phyloP scores from a whole-genome alignment of 2,113 vertebrate genomes.

The Tauraco erythrolophus region DNA sequence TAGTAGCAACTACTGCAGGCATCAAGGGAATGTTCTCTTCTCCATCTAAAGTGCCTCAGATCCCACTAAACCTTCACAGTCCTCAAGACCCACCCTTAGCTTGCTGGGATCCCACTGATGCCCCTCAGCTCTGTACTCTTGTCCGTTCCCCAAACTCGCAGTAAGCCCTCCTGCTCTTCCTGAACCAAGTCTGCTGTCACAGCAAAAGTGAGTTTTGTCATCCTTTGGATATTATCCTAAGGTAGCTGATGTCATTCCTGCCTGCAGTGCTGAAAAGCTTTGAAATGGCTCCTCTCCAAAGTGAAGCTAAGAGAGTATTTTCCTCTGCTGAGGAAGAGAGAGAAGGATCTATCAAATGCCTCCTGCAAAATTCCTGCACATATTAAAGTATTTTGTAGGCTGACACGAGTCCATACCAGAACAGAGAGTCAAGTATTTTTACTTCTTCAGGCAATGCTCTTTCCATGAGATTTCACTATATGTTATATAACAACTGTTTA shows the following conservation, averaged over 20 bases:
- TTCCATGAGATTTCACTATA: not conserved
- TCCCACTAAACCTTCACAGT: not conserved
- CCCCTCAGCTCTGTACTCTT: not conserved
- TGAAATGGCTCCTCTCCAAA: not conserved
- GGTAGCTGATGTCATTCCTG: not conserved
- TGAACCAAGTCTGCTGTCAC: not conserved
- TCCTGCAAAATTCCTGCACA: not conserved
- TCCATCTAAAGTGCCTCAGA: not conserved
- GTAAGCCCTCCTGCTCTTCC: not conserved
- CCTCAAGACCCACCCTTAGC: not conserved
- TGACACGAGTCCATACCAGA: not conserved
- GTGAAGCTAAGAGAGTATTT: not conserved
- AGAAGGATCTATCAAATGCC: not conserved
- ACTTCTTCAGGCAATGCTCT: not conserved
- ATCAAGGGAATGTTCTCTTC: not conserved
- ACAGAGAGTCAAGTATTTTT: not conserved
- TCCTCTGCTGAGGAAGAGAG: not conserved
- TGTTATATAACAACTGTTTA: not conserved
- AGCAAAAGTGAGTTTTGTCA: conserved; percentile 2
- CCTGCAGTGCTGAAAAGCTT: not conserved
- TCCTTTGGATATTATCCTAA: not conserved
- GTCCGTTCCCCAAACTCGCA: not conserved
- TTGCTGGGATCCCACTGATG: not conserved
- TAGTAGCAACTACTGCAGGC: not conserved
- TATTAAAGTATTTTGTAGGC: not conserved